phyloP scores from a whole-genome alignment of 2,113 vertebrate genomes.

The Orthonyx spaldingii region DNA sequence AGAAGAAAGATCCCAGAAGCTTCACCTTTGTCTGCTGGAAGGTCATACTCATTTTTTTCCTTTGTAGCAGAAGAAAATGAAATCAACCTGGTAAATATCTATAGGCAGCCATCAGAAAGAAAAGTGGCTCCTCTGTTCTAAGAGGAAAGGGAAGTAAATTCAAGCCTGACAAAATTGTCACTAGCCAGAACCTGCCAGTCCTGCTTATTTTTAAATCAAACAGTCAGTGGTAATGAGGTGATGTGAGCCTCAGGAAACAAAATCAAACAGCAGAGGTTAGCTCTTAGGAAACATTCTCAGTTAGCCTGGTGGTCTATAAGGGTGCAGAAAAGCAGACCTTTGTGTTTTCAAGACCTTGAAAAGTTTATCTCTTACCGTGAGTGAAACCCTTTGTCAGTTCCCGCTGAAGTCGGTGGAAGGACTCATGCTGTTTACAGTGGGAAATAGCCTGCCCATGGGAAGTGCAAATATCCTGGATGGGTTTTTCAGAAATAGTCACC shows the following conservation, averaged over 20 bases:
- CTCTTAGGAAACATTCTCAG: neutral
- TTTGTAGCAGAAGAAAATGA: constrained; percentile 25
- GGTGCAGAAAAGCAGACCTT: constrained; percentile 6
- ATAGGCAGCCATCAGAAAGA: constrained; percentile 30
- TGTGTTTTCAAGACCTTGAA: neutral
- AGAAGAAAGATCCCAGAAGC: neutral
- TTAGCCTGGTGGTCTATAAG: neutral
- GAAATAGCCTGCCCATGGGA: neutral
- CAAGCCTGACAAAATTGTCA: constrained; percentile 31
- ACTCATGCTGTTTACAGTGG: neutral
- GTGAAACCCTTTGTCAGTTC: neutral
- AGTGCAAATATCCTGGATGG: neutral
- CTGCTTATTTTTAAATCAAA: constrained; percentile 47
- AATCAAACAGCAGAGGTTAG: constrained; percentile 27
- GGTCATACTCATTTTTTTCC: constrained; percentile 33
- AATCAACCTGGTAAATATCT: constrained; percentile 46
- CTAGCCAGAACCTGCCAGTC: constrained; percentile 4
- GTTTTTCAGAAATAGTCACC: neutral
- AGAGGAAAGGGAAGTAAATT: constrained; percentile 22
- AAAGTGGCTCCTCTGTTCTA: constrained; percentile 37
- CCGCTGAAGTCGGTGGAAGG: neutral
- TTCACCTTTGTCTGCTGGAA: constrained; percentile 25
- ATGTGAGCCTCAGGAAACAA: neutral
- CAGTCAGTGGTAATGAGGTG: neutral
- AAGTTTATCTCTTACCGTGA: neutral